Conservation (phyloP, 2,797 vertebrate genomes). For the Numenius phaeopus region DNA sequence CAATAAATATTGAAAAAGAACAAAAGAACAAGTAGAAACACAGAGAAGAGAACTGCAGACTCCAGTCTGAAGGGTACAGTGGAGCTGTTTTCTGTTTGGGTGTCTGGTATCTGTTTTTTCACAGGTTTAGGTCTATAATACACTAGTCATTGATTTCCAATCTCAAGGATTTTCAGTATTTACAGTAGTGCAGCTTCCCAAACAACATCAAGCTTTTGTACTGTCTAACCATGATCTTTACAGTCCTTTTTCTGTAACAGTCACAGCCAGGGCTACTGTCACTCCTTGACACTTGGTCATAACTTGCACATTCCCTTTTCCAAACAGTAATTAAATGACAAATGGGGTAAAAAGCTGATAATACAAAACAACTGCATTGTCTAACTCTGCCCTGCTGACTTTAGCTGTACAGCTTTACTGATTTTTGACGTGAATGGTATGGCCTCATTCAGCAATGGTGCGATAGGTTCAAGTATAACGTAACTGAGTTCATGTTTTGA, state of each 20-base stretch:
- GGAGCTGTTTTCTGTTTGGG: neutral
- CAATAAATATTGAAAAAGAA: neutral
- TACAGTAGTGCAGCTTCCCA: neutral
- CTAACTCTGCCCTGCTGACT: neutral
- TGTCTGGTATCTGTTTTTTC: neutral
- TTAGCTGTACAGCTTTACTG: neutral
- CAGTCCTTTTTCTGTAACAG: neutral
- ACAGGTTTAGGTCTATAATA: neutral
- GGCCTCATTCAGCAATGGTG: neutral
- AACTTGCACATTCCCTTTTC: neutral
- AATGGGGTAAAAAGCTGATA: neutral
- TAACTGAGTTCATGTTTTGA: neutral
- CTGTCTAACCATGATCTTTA: neutral
- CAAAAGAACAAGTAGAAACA: neutral
- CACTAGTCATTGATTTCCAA: neutral
- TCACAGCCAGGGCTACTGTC: neutral
- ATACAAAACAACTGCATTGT: rapidly evolving
- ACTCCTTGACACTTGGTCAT: neutral
- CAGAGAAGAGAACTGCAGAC: neutral
- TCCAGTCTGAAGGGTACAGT: neutral
- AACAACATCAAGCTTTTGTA: neutral
- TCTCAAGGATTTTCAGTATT: neutral
- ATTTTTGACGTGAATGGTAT: neutral
- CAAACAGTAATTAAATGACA: rapidly evolving
- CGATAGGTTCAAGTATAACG: neutral